These are phyloP conservation scores for Sebastes diploproa DNA, from an alignment of 2,797 vertebrate genomes.

Conservation along the genomic window DNA sequence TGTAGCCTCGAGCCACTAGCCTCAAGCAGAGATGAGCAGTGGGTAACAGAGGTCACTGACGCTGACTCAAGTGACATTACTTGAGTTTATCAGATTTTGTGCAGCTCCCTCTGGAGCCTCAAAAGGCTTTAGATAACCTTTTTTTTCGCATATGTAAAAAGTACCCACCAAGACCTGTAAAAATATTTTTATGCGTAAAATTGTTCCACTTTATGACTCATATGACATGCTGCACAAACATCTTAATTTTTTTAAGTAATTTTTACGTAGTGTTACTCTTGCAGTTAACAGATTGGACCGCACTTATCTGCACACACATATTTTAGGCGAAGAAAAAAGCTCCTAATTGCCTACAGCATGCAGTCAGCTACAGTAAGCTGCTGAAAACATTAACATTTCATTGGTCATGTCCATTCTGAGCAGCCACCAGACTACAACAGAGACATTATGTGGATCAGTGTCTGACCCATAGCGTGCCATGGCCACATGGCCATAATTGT, in stretches of 20 bases:
- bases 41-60: too few relatives aligned
- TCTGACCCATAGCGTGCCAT: slow-evolving; percentile 27
- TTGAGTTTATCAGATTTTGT: background rate
- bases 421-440: slow-evolving; percentile 30
- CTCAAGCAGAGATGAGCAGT: too few relatives aligned
- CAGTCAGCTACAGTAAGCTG: slow-evolving; percentile 7
- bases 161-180: background rate
- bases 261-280: background rate
- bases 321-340: background rate
- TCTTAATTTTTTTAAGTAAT: background rate
- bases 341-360: background rate
- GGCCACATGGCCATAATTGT: slow-evolving; percentile 57
- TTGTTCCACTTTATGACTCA: background rate
- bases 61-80: background rate
- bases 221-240: background rate
- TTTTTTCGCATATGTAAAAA: background rate
- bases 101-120: background rate
- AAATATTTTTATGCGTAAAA: background rate
- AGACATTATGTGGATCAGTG: slow-evolving; percentile 41
- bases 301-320: background rate
- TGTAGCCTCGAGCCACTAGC: too few relatives aligned
- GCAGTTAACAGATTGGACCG: background rate
- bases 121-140: background rate
- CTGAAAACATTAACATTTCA: slow-evolving; percentile 23
- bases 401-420: slow-evolving; percentile 13